Percentiles rank a stretch among this genome's conserved stretches.
Conservation (phyloP, 1,140 invertebrate species). For the Ooceraea biroi region DNA sequence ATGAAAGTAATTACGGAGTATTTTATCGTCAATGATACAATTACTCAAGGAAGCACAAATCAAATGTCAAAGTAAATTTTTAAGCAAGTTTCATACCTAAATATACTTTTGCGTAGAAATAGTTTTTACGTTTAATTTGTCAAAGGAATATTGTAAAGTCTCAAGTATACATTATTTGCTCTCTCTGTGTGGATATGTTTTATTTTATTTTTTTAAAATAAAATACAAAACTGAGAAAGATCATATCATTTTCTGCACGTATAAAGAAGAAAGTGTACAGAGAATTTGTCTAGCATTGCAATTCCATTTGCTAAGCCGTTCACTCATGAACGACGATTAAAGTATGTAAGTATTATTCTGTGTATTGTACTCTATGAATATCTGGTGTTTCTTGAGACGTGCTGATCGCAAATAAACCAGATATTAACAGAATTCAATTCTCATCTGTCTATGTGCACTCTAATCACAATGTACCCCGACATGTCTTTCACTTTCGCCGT, state of each 20-base stretch:
- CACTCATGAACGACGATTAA: slow-evolving; percentile 40
- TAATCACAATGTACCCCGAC: slow-evolving; percentile 34
- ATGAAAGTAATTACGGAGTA: slow-evolving; percentile 9
- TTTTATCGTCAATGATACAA: slow-evolving; percentile 34
- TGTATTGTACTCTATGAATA: slow-evolving; percentile 51
- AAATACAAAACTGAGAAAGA: slow-evolving; percentile 19
- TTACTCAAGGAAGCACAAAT: background rate
- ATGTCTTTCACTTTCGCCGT: slow-evolving; percentile 41
- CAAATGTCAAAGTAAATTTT: slow-evolving; percentile 11
- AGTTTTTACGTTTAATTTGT: slow-evolving; percentile 19
- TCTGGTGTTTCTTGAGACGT: slow-evolving; percentile 46
- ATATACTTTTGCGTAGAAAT: background rate
- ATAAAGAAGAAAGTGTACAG: slow-evolving; percentile 22
- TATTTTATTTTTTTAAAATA: slow-evolving; percentile 25
- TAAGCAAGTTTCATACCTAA: slow-evolving; percentile 21
- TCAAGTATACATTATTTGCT: slow-evolving; percentile 13
- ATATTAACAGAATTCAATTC: slow-evolving; percentile 51
- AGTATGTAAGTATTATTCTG: slow-evolving; percentile 53
- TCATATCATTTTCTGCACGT: slow-evolving; percentile 20
- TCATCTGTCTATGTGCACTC: slow-evolving; percentile 47
- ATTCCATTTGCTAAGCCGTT: slow-evolving; percentile 38
- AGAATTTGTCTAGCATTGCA: slow-evolving; percentile 32
- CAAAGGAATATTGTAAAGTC: slow-evolving; percentile 34
- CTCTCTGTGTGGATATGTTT: slow-evolving; percentile 14
- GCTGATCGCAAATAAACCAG: slow-evolving; percentile 53